phyloP scores from a whole-genome alignment of 2,888 invertebrate genomes.

The Timema cristinae region DNA sequence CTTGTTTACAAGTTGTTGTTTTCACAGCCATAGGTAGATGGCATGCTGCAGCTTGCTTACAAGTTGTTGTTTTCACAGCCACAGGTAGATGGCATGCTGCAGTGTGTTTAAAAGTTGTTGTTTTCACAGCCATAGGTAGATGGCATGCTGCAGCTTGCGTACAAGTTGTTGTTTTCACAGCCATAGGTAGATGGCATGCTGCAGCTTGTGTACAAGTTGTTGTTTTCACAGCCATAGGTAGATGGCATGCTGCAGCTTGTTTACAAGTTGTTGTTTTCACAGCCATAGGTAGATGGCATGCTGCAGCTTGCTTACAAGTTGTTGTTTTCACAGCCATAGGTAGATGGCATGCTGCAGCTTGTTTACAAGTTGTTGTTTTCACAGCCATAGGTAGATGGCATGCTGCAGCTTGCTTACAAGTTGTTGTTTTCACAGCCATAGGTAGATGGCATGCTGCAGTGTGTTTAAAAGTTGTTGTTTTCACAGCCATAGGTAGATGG shows the following conservation, averaged over 20 bases:
- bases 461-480: not conserved
- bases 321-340: constrained; percentile 36
- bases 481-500: constrained; percentile 36
- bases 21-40: constrained; percentile 36
- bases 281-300: constrained; percentile 35
- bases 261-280: constrained; percentile 5
- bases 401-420: no score
- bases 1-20: not conserved
- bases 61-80: constrained; percentile 34
- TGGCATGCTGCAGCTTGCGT: no score
- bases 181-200: no score
- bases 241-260: no score
- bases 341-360: no score
- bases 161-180: constrained; percentile 33
- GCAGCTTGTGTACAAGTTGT: not conserved
- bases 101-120: not conserved
- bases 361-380: not conserved
- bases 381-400: constrained; percentile 36
- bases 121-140: constrained; percentile 36
- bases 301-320: not conserved
- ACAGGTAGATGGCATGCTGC: no score
- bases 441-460: no score
- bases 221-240: constrained; percentile 36
- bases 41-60: no score
- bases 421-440: constrained; percentile 35